Evolutionary conservation across 1,140 invertebrate genomes (phyloP), one percentile per base, ranked within the genome.

Genomic region (Teleopsis dalmanni): DNA sequence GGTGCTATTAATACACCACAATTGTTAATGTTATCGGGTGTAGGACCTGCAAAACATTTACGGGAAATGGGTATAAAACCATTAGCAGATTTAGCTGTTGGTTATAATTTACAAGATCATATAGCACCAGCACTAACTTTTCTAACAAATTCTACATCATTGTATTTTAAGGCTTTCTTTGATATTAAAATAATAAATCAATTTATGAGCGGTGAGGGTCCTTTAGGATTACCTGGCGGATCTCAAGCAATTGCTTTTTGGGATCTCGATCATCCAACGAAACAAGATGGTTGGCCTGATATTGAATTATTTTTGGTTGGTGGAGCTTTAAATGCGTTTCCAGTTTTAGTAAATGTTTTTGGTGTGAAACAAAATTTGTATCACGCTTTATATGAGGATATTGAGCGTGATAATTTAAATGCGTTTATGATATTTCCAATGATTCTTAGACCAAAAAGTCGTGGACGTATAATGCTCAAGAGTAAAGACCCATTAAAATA

Each of bases 31-130:
- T 58, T 91, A 1, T 87, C 84, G 3, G 88, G 88, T 3, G 76
- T 91, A 14, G 88, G 88, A 9, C 87, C 86, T 0, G 76, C 65
- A 19, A 70, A 80, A 33, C 84, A 91, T 63, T 71, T 92, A 11
- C 60, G 71, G 29, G 59, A 75, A 13, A 53, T 80, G 31, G 75
- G 74, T n/a, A 83, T 88, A 25, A 73, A 76, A 2, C 75, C 83
- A 0, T 50, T 85, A 2, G 76, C 78, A 50, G 81, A 92, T 73
- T 74, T 86, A 14, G 82, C 77, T n/a, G 86, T 88, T 4, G 87
- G 87, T 2, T 79, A 80, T 41, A 89, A 88, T 61, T 65, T 89
- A 4, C 85, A 87, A 76, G 87, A 90, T 64, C 87, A 91, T 52
- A 79, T 86, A 14, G 80, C 81, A 0, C 75, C 81, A 4, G 84